Evolutionary conservation across 2,113 vertebrate species (phyloP).

Genomic region (Glaucidium brasilianum): DNA sequence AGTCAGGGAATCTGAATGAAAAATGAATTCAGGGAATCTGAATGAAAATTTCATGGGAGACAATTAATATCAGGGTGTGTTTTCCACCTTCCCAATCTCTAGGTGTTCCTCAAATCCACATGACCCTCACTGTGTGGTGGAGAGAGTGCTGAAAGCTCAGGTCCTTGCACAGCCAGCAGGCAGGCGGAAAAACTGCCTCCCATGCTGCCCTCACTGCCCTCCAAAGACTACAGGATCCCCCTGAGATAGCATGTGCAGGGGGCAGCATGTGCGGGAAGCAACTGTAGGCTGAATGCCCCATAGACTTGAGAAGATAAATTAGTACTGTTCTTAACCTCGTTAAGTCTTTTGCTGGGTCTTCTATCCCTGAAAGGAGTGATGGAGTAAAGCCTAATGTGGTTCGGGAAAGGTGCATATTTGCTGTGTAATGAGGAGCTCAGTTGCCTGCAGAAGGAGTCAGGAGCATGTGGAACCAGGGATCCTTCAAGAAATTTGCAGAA

Average conservation of each 20-base stretch:
- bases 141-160: neutral
- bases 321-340: neutral
- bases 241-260: neutral
- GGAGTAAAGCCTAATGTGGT: neutral
- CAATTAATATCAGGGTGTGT: neutral
- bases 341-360: neutral
- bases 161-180: neutral
- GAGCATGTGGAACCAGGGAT: neutral
- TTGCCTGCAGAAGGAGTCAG: conserved; percentile 27
- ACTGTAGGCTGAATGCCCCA: neutral
- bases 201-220: neutral
- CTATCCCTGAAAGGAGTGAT: neutral
- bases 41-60: neutral
- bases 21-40: neutral
- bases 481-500: neutral
- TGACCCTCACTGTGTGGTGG: accelerated
- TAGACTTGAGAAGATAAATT: neutral
- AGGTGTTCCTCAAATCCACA: neutral
- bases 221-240: neutral
- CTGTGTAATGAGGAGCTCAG: neutral
- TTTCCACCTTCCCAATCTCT: neutral
- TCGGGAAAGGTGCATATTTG: neutral
- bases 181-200: accelerated
- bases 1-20: neutral
- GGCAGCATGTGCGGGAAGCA: neutral